A percentile compares a stretch with the other conserved stretches of the same genome.
phyloP scores from a whole-genome alignment of 2,797 vertebrate species.

The Enteromius argenteus region DNA sequence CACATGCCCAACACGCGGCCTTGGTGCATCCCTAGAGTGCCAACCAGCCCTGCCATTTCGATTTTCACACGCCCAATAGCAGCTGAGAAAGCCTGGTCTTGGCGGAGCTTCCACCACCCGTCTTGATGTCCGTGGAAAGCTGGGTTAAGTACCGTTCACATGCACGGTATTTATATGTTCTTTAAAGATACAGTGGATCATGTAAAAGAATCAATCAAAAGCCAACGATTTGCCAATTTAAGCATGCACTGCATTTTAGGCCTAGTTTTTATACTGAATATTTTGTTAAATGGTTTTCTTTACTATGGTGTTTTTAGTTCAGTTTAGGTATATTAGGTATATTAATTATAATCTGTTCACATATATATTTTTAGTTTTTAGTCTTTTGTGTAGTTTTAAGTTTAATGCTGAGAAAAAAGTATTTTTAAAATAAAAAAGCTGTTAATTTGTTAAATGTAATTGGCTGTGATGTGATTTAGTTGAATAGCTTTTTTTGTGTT shows the following conservation, averaged over 20 bases:
- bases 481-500: background rate
- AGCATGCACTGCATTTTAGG: background rate
- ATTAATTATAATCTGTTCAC: background rate
- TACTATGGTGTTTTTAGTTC: background rate
- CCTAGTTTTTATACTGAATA: background rate
- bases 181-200: background rate
- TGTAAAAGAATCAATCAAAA: background rate
- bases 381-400: background rate
- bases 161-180: background rate
- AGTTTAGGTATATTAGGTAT: background rate
- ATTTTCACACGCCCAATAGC: slow-evolving; percentile 41
- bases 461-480: background rate
- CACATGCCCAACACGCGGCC: slow-evolving; percentile 14
- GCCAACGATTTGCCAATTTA: background rate
- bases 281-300: background rate
- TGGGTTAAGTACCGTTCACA: slow-evolving; percentile 28
- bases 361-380: background rate
- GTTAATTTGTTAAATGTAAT: background rate
- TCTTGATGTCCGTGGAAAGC: slow-evolving; percentile 31
- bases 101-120: background rate
- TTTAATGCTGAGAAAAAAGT: background rate
- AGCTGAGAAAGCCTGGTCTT: slow-evolving; percentile 11
- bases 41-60: slow-evolving; percentile 20
- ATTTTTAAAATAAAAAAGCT: background rate
- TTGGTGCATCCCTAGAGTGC: slow-evolving; percentile 1